A percentile compares a stretch with the other conserved stretches of the same genome.
Evolutionary conservation across 2,888 invertebrate species (phyloP).

Genomic region (Archaeoteleia sp.): DNA sequence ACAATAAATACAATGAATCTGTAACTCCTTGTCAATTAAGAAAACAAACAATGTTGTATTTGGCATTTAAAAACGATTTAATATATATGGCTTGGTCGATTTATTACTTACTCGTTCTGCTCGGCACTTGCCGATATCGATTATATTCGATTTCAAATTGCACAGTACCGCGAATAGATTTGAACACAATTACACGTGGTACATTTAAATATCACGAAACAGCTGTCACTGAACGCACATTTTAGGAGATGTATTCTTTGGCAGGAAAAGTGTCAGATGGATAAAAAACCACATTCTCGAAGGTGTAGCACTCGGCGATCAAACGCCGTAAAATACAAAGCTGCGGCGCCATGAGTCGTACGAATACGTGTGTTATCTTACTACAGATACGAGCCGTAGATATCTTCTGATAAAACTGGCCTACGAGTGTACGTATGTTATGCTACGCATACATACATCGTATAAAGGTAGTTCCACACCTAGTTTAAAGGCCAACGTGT

Average conservation of each 20-base stretch:
- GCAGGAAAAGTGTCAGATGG: conserved; percentile 5
- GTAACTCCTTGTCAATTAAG: too few relatives aligned
- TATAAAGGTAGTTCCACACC: conserved; percentile 39
- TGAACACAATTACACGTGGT: background rate
- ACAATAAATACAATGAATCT: too few relatives aligned
- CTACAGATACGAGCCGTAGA: conserved; percentile 65
- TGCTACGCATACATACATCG: conserved; percentile 25
- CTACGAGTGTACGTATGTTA: conserved; percentile 27
- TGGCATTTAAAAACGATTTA: background rate
- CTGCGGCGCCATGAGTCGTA: conserved; percentile 60
- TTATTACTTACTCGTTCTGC: background rate
- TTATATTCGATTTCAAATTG: background rate
- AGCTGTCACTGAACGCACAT: conserved; percentile 13
- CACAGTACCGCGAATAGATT: background rate
- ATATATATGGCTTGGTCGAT: background rate
- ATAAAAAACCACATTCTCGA: conserved; percentile 6
- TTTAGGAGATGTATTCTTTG: conserved; percentile 13
- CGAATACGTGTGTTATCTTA: conserved; percentile 63
- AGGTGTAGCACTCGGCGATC: conserved; percentile 11
- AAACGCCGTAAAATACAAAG: conserved; percentile 44
- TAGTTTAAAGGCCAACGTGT: too few relatives aligned
- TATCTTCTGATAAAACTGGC: conserved; percentile 65
- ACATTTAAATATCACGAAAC: conserved; percentile 8
- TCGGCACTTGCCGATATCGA: background rate
- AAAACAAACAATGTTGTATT: too few relatives aligned